phyloP scores from a whole-genome alignment of 2,113 vertebrate genomes.

The Ictidomys tridecemlineatus region DNA sequence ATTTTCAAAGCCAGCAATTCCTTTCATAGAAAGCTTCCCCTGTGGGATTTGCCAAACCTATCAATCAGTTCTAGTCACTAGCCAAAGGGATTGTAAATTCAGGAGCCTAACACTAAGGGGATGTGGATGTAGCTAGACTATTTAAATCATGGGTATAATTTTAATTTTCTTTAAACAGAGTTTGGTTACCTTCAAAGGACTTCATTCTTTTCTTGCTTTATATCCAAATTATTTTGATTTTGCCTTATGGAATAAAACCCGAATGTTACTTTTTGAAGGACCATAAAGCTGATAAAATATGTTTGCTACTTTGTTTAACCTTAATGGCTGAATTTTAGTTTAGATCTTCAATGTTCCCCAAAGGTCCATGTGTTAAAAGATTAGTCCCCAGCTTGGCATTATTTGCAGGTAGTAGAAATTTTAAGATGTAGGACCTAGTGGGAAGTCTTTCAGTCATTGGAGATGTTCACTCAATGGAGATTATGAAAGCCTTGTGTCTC shows the following conservation, averaged over 20 bases:
- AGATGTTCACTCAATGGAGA: background rate
- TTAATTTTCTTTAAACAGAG: slow-evolving; percentile 23
- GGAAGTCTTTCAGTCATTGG: background rate
- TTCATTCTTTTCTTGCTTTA: slow-evolving; percentile 19
- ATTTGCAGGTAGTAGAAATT: background rate
- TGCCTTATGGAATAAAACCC: background rate
- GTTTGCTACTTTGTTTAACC: slow-evolving; percentile 33
- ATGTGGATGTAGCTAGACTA: background rate
- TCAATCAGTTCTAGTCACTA: slow-evolving; percentile 61
- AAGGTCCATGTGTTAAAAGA: background rate
- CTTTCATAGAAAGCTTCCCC: slow-evolving; percentile 57
- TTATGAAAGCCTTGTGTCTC: background rate
- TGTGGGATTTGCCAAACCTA: slow-evolving; percentile 52
- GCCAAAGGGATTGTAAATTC: slow-evolving; percentile 44
- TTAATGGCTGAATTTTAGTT: slow-evolving; percentile 1
- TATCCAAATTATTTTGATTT: background rate
- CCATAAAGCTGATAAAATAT: slow-evolving; percentile 23
- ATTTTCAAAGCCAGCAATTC: slow-evolving; percentile 72
- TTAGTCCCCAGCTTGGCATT: background rate
- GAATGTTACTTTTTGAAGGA: slow-evolving; percentile 17
- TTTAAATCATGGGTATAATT: background rate
- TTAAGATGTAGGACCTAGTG: background rate
- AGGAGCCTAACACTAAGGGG: background rate
- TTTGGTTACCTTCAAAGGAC: slow-evolving; percentile 27
- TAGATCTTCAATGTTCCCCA: background rate